Evolutionary conservation across 2,797 vertebrate species (phyloP), one percentile per base, ranked within the genome.

Genomic region (Gymnodraco acuticeps): DNA sequence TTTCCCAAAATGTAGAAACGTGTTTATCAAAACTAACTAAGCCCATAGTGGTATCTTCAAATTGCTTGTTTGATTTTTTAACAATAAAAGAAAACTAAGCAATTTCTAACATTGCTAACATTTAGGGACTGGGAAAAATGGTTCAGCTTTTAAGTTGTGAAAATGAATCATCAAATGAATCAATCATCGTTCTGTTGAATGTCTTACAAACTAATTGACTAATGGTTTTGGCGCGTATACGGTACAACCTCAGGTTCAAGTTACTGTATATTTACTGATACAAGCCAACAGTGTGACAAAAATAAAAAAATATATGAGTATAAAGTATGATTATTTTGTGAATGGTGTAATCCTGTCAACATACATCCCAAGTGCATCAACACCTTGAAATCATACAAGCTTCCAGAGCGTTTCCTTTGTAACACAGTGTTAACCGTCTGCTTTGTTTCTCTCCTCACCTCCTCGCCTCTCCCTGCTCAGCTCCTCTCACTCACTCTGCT

Each of bases 391-490:
- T 82, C 67, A 82, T 58, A 61, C 73, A 74, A 54, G 50, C 63
- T 67, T 80, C 61, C 81, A 83, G 72, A 84, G 75, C 74, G 41
- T 73, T 82, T 82, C 63, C 77, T 86, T 71, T 83, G 56, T 77
- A 86, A 74, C 75, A 74, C 77, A 80, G 88, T 91, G 87, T 92
- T 84, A 87, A 93, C 86, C 85, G 87, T 87, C 82, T 75, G 83
- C 81, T 86, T 70, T 81, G 75, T 84, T 79, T 90, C 77, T 65
- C 59, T 75, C 79, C 77, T 88, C 84, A 87, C 89, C 87, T 87
- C 77, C 88, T 56, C 79, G 50, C 71, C 74, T 82, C 82, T 86
- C 71, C 73, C 85, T 81, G 75, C 56, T 73, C 73, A 65, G 81
- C 78, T 89, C 88, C 81, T 77, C 88, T 91, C 90, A 82, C 80